A percentile compares a stretch with the other conserved stretches of the same genome.
phyloP scores from a whole-genome alignment of 2,797 vertebrate species.

The Pipistrellus kuhlii region DNA sequence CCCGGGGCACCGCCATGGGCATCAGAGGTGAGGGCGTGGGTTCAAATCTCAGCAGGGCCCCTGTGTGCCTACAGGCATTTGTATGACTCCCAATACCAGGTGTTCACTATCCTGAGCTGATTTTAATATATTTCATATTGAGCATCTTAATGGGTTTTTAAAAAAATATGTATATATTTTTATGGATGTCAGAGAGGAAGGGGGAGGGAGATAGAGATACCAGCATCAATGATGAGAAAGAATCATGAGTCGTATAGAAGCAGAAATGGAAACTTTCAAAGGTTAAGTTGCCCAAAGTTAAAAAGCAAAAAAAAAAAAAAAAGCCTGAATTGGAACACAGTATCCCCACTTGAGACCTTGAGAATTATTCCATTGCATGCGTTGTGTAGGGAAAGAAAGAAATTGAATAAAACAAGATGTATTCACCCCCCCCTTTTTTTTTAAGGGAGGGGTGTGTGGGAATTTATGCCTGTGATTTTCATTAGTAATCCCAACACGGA shows the following conservation, averaged over 20 bases:
- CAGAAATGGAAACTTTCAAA: slow-evolving; percentile 1
- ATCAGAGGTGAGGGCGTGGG: too few species aligned
- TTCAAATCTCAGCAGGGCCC: neutral
- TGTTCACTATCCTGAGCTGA: neutral
- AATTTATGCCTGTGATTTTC: slow-evolving; percentile 54
- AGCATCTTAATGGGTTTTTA: neutral
- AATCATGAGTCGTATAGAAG: neutral
- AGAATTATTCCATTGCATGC: neutral
- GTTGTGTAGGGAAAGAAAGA: neutral
- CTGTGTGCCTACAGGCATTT: neutral
- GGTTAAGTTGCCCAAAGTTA: neutral
- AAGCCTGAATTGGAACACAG: neutral
- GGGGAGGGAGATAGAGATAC: too few species aligned
- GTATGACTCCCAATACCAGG: neutral
- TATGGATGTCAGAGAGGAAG: too few species aligned
- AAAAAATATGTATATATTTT: neutral
- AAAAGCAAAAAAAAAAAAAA: neutral
- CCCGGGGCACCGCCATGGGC: too few species aligned
- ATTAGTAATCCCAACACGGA: slow-evolving; percentile 48
- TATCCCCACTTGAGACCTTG: neutral
- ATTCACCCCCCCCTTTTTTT: neutral
- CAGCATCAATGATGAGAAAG: too few species aligned
- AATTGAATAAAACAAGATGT: slow-evolving; percentile 15
- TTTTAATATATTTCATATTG: neutral
- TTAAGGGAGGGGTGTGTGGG: neutral